These are phyloP conservation scores for Drosophila picticornis DNA, from an alignment of 2,888 invertebrate genomes.

Conservation along the genomic window DNA sequence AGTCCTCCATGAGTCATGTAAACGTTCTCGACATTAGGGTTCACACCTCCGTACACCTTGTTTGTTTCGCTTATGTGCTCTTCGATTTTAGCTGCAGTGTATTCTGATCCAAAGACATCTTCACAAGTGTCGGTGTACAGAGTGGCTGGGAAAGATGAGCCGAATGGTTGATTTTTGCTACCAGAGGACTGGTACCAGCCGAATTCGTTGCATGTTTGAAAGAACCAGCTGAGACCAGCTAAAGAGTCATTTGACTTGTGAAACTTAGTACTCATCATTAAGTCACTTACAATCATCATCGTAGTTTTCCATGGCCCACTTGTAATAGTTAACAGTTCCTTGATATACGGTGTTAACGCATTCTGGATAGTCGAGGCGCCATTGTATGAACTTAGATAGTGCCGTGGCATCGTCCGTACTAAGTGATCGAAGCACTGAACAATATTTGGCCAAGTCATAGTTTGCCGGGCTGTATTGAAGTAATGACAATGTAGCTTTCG, in stretches of 20 bases:
- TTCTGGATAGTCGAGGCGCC: constrained; percentile 36
- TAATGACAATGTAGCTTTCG: background rate
- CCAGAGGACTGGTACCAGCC: constrained; percentile 92
- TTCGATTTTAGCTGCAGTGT: constrained; percentile 41
- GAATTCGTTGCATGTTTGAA: constrained; percentile 93
- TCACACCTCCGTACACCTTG: constrained; percentile 84
- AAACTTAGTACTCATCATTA: background rate
- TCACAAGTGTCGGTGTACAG: constrained; percentile 63
- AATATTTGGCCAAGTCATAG: constrained; percentile 50
- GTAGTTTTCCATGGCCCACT: constrained; percentile 58
- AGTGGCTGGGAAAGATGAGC: constrained; percentile 70
- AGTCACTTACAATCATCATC: constrained; percentile 56
- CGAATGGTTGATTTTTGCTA: constrained; percentile 87
- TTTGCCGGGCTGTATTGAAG: constrained; percentile 43
- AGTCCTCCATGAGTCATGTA: constrained; percentile 86
- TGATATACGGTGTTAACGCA: constrained; percentile 63
- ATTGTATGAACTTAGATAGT: constrained; percentile 59
- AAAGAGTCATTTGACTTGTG: constrained; percentile 67
- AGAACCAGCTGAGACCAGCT: constrained; percentile 89
- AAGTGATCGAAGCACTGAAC: constrained; percentile 49
- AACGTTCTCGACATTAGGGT: constrained; percentile 85
- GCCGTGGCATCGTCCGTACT: constrained; percentile 58
- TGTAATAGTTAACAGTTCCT: constrained; percentile 48
- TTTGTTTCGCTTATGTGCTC: constrained; percentile 83
- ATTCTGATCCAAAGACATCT: constrained; percentile 64